Conservation (phyloP, 92 coral and sea anemone species). For the Isaurus tuberculatus region DNA sequence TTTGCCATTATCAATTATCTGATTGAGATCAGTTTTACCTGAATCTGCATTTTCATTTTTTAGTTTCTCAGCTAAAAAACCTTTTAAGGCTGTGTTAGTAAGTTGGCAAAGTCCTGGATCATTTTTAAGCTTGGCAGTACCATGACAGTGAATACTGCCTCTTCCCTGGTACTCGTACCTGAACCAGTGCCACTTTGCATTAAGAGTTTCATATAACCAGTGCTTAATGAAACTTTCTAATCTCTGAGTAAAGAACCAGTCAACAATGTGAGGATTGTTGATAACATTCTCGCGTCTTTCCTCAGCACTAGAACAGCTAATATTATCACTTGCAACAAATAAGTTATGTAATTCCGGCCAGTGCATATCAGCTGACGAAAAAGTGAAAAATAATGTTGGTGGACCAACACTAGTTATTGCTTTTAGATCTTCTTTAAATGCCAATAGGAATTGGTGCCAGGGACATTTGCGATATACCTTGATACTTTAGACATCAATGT, state of each 20-base stretch:
- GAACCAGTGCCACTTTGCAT: conserved; percentile 59
- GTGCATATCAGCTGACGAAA: conserved; percentile 25
- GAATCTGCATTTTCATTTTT: conserved; percentile 40
- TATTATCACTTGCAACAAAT: not conserved
- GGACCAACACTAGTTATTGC: conserved; percentile 34
- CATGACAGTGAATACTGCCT: conserved; percentile 60
- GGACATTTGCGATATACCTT: conserved; percentile 53
- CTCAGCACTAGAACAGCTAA: not conserved
- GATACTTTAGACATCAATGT: conserved; percentile 50
- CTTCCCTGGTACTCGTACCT: conserved; percentile 55
- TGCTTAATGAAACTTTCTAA: conserved; percentile 61
- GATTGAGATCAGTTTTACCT: no score
- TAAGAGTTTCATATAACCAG: conserved; percentile 63
- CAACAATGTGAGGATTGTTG: conserved; percentile 66
- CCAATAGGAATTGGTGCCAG: conserved; percentile 54
- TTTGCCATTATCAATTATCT: conserved; percentile 2
- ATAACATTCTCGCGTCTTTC: conserved; percentile 58
- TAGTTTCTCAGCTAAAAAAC: conserved; percentile 59
- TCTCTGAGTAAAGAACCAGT: conserved; percentile 65
- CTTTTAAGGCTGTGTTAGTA: conserved; percentile 49
- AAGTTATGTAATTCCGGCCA: conserved; percentile 31
- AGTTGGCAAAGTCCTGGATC: conserved; percentile 50
- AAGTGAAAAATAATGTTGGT: conserved; percentile 59
- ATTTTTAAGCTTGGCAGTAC: conserved; percentile 54
- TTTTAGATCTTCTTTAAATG: conserved; percentile 24